Conservation (phyloP, 2,113 vertebrate genomes). For the Philantomba maxwellii region DNA sequence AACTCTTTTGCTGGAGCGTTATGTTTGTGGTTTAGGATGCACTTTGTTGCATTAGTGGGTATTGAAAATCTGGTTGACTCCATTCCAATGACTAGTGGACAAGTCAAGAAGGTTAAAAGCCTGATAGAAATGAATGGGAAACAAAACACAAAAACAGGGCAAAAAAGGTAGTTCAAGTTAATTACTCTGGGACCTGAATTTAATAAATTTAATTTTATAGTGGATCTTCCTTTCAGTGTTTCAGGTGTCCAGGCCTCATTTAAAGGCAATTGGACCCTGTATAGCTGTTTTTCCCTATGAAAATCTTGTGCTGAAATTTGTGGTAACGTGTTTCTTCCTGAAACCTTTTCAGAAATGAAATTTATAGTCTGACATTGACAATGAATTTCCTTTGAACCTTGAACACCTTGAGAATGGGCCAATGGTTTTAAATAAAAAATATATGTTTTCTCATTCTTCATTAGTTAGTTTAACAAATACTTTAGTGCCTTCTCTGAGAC, state of each 20-base stretch:
- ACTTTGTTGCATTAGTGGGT: background rate
- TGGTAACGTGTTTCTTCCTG: background rate
- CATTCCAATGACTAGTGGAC: background rate
- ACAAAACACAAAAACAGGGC: background rate
- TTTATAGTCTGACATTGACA: background rate
- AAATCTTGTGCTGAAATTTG: background rate
- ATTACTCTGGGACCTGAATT: background rate
- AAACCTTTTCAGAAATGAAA: background rate
- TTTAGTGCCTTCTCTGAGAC: background rate
- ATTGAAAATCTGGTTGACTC: background rate
- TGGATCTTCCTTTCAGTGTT: background rate
- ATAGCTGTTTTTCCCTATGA: background rate
- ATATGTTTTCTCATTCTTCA: background rate
- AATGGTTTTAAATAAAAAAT: background rate
- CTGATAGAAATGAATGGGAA: background rate
- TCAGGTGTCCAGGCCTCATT: background rate
- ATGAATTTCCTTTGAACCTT: background rate
- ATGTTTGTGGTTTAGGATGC: background rate
- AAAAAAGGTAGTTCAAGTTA: background rate
- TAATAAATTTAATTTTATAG: background rate
- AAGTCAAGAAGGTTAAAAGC: background rate
- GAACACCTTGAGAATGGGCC: background rate
- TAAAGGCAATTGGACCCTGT: background rate
- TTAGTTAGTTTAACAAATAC: background rate
- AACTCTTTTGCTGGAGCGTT: background rate